Evolutionary conservation across 2,797 vertebrate species (phyloP).

Genomic region (Lepidocolaptes lacrymiger): DNA sequence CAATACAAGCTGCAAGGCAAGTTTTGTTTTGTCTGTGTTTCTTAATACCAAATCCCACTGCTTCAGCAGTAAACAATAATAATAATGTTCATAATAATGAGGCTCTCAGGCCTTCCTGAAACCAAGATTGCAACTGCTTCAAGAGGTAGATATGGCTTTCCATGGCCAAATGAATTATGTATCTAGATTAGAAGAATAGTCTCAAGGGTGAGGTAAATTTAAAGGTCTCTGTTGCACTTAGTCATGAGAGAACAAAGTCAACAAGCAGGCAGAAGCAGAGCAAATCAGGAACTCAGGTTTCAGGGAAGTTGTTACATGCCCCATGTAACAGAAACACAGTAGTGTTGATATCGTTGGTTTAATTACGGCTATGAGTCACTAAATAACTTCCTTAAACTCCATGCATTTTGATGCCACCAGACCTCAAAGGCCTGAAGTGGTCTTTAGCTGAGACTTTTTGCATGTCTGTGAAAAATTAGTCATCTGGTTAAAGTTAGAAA

Average conservation of each 20-base stretch:
- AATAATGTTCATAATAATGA: not conserved
- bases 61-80: not conserved
- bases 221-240: not conserved
- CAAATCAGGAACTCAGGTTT: not conserved
- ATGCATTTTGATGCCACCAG: accelerated
- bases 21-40: not conserved
- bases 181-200: not conserved
- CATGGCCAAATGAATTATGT: not conserved
- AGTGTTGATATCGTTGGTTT: not conserved
- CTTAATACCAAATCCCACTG: not conserved
- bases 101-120: not conserved
- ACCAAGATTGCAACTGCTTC: not conserved
- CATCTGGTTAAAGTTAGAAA: not conserved
- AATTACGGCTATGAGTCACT: not conserved
- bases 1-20: not conserved
- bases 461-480: not conserved
- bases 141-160: not conserved
- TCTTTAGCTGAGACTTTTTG: not conserved
- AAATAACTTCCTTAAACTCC: not conserved
- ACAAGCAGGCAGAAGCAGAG: not conserved
- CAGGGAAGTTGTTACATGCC: not conserved
- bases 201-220: not conserved
- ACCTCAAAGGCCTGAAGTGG: not conserved
- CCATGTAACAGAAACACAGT: not conserved
- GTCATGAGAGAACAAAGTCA: not conserved